These are phyloP conservation scores for Xestobium rufovillosum DNA, from an alignment of 2,888 invertebrate genomes.

Conservation along the genomic window DNA sequence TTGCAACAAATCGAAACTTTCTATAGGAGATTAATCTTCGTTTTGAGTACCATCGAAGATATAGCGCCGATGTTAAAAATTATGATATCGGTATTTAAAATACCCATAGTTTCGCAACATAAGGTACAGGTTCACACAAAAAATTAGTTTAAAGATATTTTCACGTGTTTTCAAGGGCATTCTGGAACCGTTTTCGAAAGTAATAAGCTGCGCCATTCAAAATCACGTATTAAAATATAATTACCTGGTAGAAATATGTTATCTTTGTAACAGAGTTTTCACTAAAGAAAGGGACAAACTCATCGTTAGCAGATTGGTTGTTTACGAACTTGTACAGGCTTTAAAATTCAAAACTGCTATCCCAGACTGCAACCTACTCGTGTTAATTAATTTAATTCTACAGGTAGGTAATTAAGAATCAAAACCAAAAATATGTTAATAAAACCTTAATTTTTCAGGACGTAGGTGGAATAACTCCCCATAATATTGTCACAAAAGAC, in stretches of 20 bases:
- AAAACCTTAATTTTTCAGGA: slow-evolving; percentile 45
- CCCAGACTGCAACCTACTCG: slow-evolving; percentile 89
- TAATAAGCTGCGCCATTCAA: slow-evolving; percentile 87
- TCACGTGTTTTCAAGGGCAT: slow-evolving; percentile 54
- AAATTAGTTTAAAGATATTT: background rate
- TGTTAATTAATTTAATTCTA: slow-evolving; percentile 79
- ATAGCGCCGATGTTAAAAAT: slow-evolving; percentile 65
- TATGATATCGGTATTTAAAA: slow-evolving; percentile 70
- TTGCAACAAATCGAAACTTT: slow-evolving; percentile 81
- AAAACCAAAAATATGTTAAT: slow-evolving; percentile 4
- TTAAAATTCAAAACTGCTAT: slow-evolving; percentile 91
- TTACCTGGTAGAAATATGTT: slow-evolving; percentile 6
- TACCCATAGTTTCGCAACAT: slow-evolving; percentile 74
- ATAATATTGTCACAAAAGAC: slow-evolving; percentile 62
- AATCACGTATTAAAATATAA: slow-evolving; percentile 52
- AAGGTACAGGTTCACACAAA: slow-evolving; percentile 52
- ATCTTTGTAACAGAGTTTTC: slow-evolving; percentile 19
- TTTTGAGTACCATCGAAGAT: slow-evolving; percentile 62
- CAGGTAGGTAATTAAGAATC: slow-evolving; percentile 49
- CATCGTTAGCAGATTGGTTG: slow-evolving; percentile 81
- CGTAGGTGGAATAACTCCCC: slow-evolving; percentile 79
- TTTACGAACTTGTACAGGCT: slow-evolving; percentile 91
- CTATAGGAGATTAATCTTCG: slow-evolving; percentile 67
- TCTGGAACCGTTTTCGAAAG: slow-evolving; percentile 92
- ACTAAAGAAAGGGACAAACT: slow-evolving; percentile 85